These are phyloP conservation scores for Upupa epops DNA, from an alignment of 2,113 vertebrate species.

Conservation along the genomic window DNA sequence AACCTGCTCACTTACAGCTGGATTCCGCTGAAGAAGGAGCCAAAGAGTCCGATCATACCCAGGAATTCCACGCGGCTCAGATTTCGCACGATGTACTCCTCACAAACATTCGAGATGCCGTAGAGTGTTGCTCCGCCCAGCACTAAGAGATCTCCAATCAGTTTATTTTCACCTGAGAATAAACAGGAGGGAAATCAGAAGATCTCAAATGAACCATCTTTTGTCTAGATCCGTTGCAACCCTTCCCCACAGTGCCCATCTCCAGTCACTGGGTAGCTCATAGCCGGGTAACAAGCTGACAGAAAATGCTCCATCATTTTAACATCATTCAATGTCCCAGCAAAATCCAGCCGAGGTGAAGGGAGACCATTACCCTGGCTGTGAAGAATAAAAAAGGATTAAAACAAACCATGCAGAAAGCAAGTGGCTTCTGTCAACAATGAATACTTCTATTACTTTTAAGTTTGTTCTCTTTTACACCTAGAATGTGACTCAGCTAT, in stretches of 20 bases:
- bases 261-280: neutral
- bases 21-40: slow-evolving; percentile 97
- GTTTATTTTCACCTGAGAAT: slow-evolving; percentile 87
- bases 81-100: slow-evolving; percentile 95
- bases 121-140: slow-evolving; percentile 89
- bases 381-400: neutral
- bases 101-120: slow-evolving; percentile 90
- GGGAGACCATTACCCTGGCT: neutral
- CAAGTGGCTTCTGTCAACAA: neutral
- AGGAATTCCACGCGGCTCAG: slow-evolving; percentile 92
- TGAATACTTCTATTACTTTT: neutral
- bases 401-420: neutral
- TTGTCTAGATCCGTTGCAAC: neutral
- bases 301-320: neutral
- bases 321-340: neutral
- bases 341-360: neutral
- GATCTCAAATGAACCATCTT: neutral
- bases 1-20: slow-evolving; percentile 86
- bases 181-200: slow-evolving; percentile 23
- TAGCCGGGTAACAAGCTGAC: neutral
- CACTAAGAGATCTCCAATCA: slow-evolving; percentile 92
- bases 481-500: neutral
- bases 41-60: slow-evolving; percentile 96
- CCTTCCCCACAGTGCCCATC: neutral
- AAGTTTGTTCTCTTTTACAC: neutral